These are phyloP conservation scores for Equus przewalskii DNA, from an alignment of 2,113 vertebrate genomes.

Conservation along the genomic window DNA sequence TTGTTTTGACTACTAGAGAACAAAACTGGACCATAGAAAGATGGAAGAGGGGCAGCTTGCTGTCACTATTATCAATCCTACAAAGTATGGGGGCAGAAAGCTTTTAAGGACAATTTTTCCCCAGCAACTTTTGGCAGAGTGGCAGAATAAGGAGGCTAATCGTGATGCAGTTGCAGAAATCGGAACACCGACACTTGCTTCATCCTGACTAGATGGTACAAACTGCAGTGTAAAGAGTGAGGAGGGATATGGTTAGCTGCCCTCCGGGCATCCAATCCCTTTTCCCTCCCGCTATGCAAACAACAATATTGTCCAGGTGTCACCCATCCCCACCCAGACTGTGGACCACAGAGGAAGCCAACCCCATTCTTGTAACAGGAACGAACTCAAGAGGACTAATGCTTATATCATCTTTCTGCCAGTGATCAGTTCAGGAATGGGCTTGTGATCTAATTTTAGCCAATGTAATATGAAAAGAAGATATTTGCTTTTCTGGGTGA, in stretches of 20 bases:
- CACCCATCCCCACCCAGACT: background rate
- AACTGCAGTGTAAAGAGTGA: background rate
- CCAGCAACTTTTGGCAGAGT: background rate
- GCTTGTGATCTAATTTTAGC: constrained; percentile 34
- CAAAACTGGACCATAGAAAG: background rate
- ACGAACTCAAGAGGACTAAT: background rate
- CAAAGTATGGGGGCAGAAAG: background rate
- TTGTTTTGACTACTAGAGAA: background rate
- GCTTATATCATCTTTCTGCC: background rate
- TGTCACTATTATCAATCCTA: background rate
- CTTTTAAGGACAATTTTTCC: background rate
- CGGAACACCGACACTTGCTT: background rate
- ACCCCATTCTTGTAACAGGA: background rate
- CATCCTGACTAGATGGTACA: background rate
- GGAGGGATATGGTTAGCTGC: background rate
- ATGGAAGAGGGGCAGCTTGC: background rate
- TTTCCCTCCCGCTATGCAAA: background rate
- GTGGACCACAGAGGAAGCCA: background rate
- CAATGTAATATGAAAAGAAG: background rate
- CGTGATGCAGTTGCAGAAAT: background rate
- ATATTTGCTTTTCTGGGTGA: background rate
- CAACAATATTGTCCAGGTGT: background rate
- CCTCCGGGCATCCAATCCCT: background rate
- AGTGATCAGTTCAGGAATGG: background rate
- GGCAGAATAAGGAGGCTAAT: background rate